Base-by-base conservation (phyloP, 2,888 invertebrate species). In the Tetramorium bicarinatum region DNA sequence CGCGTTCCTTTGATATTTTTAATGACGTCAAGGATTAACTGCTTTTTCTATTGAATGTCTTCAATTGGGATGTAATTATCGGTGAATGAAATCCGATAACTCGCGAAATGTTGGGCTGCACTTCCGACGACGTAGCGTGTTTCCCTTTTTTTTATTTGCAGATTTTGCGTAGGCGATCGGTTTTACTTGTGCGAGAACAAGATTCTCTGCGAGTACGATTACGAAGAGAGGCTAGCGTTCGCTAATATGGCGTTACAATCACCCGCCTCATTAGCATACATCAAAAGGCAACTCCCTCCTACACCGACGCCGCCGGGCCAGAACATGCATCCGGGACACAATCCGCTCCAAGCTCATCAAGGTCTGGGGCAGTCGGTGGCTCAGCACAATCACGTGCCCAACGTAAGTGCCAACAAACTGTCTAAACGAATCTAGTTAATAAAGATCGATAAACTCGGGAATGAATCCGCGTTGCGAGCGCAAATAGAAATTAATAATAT, bases 181-280 rank as follows among this genome's bases (percentile, higher is more conserved):
- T 99, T 99, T 95, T 99, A 99, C 95, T 95, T 99, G 92, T 99
- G 98, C 95, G 99, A 99, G 95, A 99, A 99, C 95, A 99, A 99
- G 96, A 99, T 99, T 91, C 96, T 99, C 77, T 99, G 99, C 95
- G 99, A 99, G 95, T 99, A 99, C 95, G 99, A 99, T 95, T 99
- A 99, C 94, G 99, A 99, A 94, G 99, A 99, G 95, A 96, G 99
- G 90, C 96, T 99, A 95, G 98, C 99, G 88, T 99, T 99, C 94
- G 99, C 99, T 87, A 98, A 98, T 94, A 98, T 99, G 98, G 98
- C 98, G 67, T 97, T 98, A 95, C 98, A 98, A 95, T 98, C 98
- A 84, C 97, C 96, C 4, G 94, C 95, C 64, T 97, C 97, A 85
- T 96, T 98, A 84, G 97, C 98, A 66, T 98, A 98, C 93, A 96